Conservation (phyloP, 1,140 invertebrate species). For the Drosophila burlai region DNA sequence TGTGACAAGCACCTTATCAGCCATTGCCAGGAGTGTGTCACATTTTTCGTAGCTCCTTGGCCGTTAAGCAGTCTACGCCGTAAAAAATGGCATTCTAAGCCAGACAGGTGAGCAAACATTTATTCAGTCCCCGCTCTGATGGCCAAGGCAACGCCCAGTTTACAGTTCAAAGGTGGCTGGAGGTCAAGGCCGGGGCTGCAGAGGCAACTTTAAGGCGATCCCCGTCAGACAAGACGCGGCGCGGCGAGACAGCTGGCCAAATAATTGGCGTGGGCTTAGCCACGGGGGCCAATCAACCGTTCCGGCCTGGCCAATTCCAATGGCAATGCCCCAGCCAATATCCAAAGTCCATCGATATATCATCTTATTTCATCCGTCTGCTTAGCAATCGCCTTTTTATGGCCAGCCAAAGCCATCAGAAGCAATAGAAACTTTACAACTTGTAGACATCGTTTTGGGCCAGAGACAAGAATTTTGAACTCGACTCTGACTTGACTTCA, state of each 20-base stretch:
- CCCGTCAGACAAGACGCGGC: conserved; percentile 4
- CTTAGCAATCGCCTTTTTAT: conserved; percentile 46
- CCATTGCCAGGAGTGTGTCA: not conserved
- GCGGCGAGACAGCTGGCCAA: conserved; percentile 24
- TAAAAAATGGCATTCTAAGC: conserved; percentile 10
- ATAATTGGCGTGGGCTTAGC: conserved; percentile 51
- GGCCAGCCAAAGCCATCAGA: conserved; percentile 38
- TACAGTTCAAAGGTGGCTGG: conserved; percentile 65
- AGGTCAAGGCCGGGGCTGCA: conserved; percentile 58
- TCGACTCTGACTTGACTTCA: conserved; percentile 61
- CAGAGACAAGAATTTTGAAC: conserved; percentile 65
- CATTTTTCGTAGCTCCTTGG: not conserved
- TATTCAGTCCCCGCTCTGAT: conserved; percentile 7
- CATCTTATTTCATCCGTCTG: conserved; percentile 40
- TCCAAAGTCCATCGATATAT: conserved; percentile 37
- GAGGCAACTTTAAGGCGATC: conserved; percentile 25
- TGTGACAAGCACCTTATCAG: not conserved
- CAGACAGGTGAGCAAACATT: conserved; percentile 35
- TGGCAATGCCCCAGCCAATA: conserved; percentile 9
- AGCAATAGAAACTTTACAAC: conserved; percentile 62
- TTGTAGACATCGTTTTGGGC: conserved; percentile 48
- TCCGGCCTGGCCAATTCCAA: conserved; percentile 21
- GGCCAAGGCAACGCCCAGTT: conserved; percentile 43
- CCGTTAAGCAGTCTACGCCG: conserved; percentile 26
- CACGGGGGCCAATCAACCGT: conserved; percentile 21